Percentiles rank a stretch among this genome's conserved stretches.
These are phyloP conservation scores for Oikopleura dioica DNA, from an alignment of 23 tunicate genomes.

Conservation along the genomic window DNA sequence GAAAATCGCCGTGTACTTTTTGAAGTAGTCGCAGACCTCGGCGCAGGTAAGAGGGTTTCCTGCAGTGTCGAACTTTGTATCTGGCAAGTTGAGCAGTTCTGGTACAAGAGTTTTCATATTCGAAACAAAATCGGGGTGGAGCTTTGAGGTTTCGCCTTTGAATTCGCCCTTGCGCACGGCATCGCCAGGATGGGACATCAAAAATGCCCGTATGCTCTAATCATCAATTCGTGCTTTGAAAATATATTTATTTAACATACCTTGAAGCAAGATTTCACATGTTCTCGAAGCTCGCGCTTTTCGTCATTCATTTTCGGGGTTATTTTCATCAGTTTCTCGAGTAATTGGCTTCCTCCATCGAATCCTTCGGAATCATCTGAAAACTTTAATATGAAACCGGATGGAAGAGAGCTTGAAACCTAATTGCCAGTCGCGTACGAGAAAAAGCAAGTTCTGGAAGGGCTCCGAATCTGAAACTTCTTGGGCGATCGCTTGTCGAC, in stretches of 20 bases:
- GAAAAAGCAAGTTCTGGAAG: slow-evolving; percentile 24
- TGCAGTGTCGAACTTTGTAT: neutral
- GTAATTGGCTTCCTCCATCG: neutral
- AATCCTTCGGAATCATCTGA: neutral
- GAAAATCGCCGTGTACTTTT: neutral
- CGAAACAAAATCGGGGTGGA: neutral
- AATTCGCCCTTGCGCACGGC: neutral
- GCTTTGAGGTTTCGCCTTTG: neutral
- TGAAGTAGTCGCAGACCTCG: neutral
- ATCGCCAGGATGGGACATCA: neutral
- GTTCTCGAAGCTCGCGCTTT: neutral
- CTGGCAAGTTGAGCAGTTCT: neutral
- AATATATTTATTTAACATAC: no score
- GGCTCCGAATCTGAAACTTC: slow-evolving; percentile 31
- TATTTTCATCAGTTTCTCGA: neutral
- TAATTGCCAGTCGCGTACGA: slow-evolving; percentile 15
- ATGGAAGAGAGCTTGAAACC: no score
- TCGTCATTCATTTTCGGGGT: neutral
- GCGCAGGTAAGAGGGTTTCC: neutral
- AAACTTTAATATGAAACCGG: no score
- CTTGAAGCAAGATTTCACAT: neutral
- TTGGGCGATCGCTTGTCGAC: slow-evolving; percentile 29
- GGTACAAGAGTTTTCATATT: neutral
- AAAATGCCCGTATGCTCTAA: neutral
- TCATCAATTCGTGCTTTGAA: no score